A percentile compares a stretch with the other conserved stretches of the same genome.
These are phyloP conservation scores for Pachydiplax longipennis DNA, from an alignment of 2,888 invertebrate genomes.

Conservation along the genomic window DNA sequence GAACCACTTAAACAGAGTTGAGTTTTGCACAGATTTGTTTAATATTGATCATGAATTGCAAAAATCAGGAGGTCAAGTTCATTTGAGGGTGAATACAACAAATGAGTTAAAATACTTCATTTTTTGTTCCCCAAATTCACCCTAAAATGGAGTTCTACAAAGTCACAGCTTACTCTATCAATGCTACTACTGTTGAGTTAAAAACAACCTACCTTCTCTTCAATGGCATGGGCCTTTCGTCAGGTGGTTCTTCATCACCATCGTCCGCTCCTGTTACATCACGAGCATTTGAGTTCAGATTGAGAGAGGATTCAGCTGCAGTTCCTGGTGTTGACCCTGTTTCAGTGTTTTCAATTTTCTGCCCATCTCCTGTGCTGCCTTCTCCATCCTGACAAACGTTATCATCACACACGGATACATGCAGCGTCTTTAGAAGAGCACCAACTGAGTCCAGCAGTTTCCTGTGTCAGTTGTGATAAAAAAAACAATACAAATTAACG, in stretches of 20 bases:
- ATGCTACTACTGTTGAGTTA: no score
- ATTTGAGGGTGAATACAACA: no score
- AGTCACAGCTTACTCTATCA: no score
- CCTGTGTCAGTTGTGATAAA: not conserved
- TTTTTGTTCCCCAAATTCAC: no score
- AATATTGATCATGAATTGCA: no score
- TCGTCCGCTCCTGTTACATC: not conserved
- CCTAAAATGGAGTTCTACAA: no score
- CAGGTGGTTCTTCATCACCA: slow-evolving; percentile 63
- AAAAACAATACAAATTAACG: not conserved
- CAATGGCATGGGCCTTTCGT: slow-evolving; percentile 63
- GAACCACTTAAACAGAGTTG: no score
- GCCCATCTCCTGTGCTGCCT: slow-evolving; percentile 7
- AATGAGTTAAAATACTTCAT: no score
- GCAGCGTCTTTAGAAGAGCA: slow-evolving; percentile 65
- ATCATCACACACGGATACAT: slow-evolving; percentile 58
- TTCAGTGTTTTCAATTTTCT: not conserved
- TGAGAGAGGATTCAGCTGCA: not conserved
- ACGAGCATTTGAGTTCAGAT: not conserved
- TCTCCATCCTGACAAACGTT: slow-evolving; percentile 40
- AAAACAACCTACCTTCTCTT: slow-evolving; percentile 63
- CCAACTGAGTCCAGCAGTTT: slow-evolving; percentile 65
- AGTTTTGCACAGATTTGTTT: not conserved
- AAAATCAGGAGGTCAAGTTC: no score
- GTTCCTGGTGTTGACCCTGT: not conserved